Conservation (phyloP, 2,113 vertebrate genomes). For the Anser brachyrhynchus region DNA sequence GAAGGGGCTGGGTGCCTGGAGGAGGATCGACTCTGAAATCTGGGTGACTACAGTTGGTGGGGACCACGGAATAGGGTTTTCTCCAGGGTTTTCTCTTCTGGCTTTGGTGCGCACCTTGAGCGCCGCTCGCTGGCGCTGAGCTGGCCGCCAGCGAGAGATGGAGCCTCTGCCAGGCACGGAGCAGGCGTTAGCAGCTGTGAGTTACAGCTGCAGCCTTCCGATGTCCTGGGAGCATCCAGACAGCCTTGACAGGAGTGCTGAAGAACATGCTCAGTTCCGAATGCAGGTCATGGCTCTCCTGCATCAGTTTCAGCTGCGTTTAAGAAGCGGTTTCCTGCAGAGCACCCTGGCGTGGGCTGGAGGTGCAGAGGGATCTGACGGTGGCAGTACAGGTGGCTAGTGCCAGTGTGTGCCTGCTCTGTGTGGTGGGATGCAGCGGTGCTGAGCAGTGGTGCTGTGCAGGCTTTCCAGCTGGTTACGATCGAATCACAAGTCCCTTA, state of each 20-base stretch:
- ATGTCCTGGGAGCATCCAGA: background rate
- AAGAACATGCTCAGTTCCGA: rapidly evolving
- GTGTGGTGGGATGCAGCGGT: background rate
- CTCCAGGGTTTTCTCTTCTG: background rate
- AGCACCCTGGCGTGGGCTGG: rapidly evolving
- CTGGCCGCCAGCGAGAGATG: background rate
- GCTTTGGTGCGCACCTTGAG: background rate
- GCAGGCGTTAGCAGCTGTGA: background rate
- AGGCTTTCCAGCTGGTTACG: background rate
- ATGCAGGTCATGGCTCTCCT: background rate
- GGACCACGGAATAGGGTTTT: background rate
- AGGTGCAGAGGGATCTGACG: rapidly evolving
- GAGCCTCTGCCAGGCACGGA: background rate
- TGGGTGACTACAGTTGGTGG: background rate
- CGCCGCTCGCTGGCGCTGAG: background rate
- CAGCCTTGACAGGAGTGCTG: background rate
- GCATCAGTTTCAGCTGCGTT: background rate
- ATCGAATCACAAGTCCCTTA: background rate
- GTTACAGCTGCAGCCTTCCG: conserved; percentile 16
- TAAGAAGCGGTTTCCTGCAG: background rate
- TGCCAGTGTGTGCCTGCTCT: background rate
- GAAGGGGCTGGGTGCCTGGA: background rate
- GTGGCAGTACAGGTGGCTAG: background rate
- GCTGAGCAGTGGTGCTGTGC: background rate
- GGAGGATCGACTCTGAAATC: background rate